Base-by-base conservation (phyloP, 2,797 vertebrate species). In the Phaenicophaeus curvirostris region DNA sequence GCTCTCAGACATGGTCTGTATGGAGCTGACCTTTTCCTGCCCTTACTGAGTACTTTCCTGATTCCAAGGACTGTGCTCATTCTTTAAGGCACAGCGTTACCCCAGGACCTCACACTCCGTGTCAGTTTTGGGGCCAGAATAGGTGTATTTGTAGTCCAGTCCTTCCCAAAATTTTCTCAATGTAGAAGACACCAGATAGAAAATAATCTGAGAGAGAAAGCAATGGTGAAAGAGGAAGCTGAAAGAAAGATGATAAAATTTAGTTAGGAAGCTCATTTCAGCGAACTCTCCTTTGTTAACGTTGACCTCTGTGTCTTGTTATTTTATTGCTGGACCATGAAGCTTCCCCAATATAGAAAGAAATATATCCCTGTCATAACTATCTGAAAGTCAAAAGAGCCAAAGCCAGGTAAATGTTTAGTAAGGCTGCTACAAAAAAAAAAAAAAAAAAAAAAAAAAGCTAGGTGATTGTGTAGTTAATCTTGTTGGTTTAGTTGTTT, bases 401-500 rank as follows among this genome's bases (percentile, higher is more conserved):
- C 91, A 73, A 93, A 91, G 59, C 39, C 46, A 85, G 71, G 53
- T 62, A 89, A 46, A 68, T 72, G 33, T 44, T 68, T 93, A 61
- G 10, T 61, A 80, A 94, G 55, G 33, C 61, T 88, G 33, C 42
- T 41, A 35, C 2, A 11, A 25, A 58, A 63, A 55, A 72, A 73
- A 42, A 20, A 33, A 39, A 39, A n/a, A n/a, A n/a, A 13, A 39
- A 39, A 39, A 39, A 39, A 39, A 39, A 39, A 39, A 48, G 21
- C 3, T 2, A 94, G 89, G 57, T 73, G 84, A 87, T 55, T 95
- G 62, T 96, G 78, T 57, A 88, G 93, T 93, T 96, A 96, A 95
- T 97, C 95, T 97, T 94, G 93, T 96, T 95, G 93, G 93, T 86
- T 95, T 95, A 81, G 93, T 95, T 96, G 95, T 96, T 95, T 95